Evolutionary conservation across 2,888 invertebrate genomes (phyloP).

Genomic region (Amiota minor): DNA sequence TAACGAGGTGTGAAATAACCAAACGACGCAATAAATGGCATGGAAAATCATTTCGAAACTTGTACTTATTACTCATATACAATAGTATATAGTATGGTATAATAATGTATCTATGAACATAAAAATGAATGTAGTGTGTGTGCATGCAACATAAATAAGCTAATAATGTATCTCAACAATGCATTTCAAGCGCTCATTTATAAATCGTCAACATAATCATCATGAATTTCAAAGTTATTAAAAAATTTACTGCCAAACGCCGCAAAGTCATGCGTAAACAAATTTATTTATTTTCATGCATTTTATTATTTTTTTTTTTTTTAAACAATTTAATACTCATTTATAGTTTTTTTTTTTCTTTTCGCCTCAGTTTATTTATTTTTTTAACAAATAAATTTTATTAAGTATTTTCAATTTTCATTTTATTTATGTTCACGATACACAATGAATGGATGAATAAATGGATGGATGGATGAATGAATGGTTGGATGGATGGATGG

Average conservation of each 20-base stretch:
- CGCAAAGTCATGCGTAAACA: slow-evolving; percentile 6
- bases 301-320: no score
- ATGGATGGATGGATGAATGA: neutral
- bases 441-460: neutral
- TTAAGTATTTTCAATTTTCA: slow-evolving; percentile 30
- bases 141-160: slow-evolving; percentile 20
- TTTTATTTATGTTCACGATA: slow-evolving; percentile 24
- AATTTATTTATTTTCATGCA: neutral
- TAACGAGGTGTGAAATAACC: slow-evolving; percentile 25
- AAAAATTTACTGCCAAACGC: slow-evolving; percentile 14
- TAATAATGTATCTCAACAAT: slow-evolving; percentile 18
- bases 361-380: neutral
- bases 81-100: no score
- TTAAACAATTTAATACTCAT: neutral
- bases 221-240: slow-evolving; percentile 5
- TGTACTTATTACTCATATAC: neutral
- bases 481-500: neutral
- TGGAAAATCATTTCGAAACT: neutral
- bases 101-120: no score
- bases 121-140: neutral
- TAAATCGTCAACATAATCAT: slow-evolving; percentile 16
- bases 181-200: neutral
- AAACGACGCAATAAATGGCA: slow-evolving; percentile 2
- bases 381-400: slow-evolving; percentile 28
- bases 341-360: neutral